Percentiles rank a stretch among this genome's conserved stretches.
Conservation (phyloP, 2,888 invertebrate species). For the Sericinus montela region DNA sequence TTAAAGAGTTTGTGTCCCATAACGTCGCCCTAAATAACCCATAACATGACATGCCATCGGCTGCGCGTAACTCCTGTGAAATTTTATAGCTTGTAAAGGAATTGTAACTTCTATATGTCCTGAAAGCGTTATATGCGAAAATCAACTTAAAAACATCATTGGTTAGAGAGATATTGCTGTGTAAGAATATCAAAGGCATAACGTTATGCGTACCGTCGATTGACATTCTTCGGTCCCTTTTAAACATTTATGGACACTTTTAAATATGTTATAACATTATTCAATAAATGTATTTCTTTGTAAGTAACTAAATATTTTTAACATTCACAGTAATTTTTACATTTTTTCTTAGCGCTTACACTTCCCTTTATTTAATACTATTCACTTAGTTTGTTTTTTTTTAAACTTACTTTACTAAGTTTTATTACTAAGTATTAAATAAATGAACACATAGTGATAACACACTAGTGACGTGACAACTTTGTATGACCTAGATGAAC, state of each 20-base stretch:
- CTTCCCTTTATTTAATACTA: too few species aligned
- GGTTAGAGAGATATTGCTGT: neutral
- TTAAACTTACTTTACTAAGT: too few species aligned
- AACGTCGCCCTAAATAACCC: constrained; percentile 13
- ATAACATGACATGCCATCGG: constrained; percentile 10
- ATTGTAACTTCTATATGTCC: neutral
- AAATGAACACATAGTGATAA: too few species aligned
- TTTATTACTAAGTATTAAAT: too few species aligned
- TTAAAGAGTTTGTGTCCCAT: constrained; percentile 15
- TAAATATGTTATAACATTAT: neutral
- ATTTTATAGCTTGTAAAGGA: constrained; percentile 11
- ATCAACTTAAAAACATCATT: neutral
- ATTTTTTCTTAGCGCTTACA: too few species aligned
- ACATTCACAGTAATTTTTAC: too few species aligned
- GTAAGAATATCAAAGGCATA: neutral
- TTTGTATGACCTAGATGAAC: too few species aligned
- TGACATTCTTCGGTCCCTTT: constrained; percentile 6
- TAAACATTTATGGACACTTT: constrained; percentile 7
- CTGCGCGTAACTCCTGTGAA: constrained; percentile 2
- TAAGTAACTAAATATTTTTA: too few species aligned
- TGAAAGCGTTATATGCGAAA: neutral
- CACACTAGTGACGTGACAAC: too few species aligned
- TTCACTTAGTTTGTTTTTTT: too few species aligned
- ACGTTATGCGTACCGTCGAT: neutral
- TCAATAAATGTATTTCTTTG: neutral